Percentiles rank a stretch among this genome's conserved stretches.
phyloP scores from a whole-genome alignment of 2,888 invertebrate species.

The Crioceris asparagi region DNA sequence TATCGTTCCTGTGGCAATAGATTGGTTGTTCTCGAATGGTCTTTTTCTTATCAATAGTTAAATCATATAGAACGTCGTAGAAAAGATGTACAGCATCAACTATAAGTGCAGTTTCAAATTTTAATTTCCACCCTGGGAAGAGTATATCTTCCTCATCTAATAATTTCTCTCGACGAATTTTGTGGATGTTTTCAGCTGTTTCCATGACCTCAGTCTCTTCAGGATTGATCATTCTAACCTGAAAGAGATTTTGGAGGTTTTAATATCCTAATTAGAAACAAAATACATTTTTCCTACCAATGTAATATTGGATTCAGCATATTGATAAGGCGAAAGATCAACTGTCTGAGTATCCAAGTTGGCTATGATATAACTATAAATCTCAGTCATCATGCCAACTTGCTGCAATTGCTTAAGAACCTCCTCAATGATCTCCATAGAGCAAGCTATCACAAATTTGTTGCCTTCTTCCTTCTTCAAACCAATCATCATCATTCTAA shows the following conservation, averaged over 20 bases:
- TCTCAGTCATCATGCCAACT: constrained; percentile 48
- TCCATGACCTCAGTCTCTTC: constrained; percentile 38
- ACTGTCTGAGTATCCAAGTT: constrained; percentile 48
- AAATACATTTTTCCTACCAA: constrained; percentile 35
- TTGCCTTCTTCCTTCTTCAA: constrained; percentile 38
- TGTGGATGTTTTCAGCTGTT: constrained; percentile 14
- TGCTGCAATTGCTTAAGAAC: constrained; percentile 47
- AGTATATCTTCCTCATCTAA: constrained; percentile 5
- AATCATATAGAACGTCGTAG: constrained; percentile 63
- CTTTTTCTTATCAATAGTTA: constrained; percentile 29
- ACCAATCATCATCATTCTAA: constrained; percentile 35
- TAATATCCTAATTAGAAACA: no score
- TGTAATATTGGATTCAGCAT: constrained; percentile 50
- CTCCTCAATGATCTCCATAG: constrained; percentile 36
- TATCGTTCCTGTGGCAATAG: constrained; percentile 47
- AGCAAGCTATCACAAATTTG: constrained; percentile 44
- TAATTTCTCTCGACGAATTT: constrained; percentile 3
- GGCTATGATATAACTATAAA: constrained; percentile 46
- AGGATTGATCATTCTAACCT: constrained; percentile 53
- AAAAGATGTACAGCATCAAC: constrained; percentile 78
- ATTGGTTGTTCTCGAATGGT: constrained; percentile 19
- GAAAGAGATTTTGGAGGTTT: constrained; percentile 1
- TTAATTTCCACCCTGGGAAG: constrained; percentile 29
- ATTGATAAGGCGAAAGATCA: constrained; percentile 45
- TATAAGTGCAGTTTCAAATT: constrained; percentile 67